These are phyloP conservation scores for Sterna hirundo DNA, from an alignment of 2,113 vertebrate species.

Conservation along the genomic window DNA sequence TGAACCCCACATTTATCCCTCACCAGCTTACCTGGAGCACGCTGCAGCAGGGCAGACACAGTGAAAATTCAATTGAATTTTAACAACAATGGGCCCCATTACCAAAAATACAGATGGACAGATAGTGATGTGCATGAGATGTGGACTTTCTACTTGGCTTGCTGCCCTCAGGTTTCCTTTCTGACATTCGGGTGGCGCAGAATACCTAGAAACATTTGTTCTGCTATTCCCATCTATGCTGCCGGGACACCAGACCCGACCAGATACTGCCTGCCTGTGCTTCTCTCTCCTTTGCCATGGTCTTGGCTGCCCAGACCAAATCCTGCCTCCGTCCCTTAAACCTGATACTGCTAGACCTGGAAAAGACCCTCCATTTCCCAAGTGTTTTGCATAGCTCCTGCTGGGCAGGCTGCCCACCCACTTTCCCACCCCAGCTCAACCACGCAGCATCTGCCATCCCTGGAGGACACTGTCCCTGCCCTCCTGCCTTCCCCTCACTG, in stretches of 20 bases:
- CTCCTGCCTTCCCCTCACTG: not conserved
- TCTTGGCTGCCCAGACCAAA: not conserved
- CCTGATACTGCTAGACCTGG: not conserved
- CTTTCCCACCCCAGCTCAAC: not conserved
- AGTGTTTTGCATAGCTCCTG: not conserved
- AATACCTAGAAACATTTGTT: not conserved
- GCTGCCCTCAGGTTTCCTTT: not conserved
- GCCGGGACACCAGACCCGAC: not conserved
- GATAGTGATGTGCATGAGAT: fast-evolving
- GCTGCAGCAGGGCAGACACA: no score
- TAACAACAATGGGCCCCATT: no score
- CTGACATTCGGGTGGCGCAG: not conserved
- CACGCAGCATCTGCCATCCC: not conserved
- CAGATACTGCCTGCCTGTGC: not conserved
- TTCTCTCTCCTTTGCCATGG: not conserved
- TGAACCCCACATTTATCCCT: not conserved
- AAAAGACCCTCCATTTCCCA: not conserved
- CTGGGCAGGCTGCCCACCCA: not conserved
- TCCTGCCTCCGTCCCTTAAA: not conserved
- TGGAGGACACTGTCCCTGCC: not conserved
- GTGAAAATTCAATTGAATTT: no score
- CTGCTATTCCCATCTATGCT: not conserved
- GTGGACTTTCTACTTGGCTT: not conserved
- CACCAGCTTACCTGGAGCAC: not conserved
- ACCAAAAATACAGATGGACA: not conserved